Evolutionary conservation across 2,797 vertebrate species (phyloP).

Genomic region (Spinus olivaceus): DNA sequence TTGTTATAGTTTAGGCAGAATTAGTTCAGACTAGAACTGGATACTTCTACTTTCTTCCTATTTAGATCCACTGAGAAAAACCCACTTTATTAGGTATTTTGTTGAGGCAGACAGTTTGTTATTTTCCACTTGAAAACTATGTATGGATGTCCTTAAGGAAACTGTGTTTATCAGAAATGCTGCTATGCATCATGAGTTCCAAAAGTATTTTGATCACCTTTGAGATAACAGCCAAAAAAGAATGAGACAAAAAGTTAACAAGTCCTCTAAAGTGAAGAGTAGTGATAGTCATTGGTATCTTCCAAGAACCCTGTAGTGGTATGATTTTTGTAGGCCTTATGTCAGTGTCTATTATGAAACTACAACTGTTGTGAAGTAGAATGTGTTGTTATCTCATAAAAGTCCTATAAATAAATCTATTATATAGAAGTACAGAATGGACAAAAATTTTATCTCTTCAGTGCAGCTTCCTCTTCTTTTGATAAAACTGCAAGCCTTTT

Average conservation of each 20-base stretch:
- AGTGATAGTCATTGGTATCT: neutral
- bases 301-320: neutral
- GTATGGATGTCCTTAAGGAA: neutral
- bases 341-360: neutral
- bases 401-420: slow-evolving; percentile 1
- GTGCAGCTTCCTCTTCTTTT: neutral
- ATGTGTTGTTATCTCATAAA: neutral
- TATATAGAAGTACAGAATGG: neutral
- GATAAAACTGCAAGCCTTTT: neutral
- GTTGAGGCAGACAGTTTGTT: neutral
- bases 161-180: neutral
- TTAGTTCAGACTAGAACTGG: neutral
- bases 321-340: neutral
- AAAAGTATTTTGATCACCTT: neutral
- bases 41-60: neutral
- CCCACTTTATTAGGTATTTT: neutral
- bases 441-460: neutral
- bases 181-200: neutral
- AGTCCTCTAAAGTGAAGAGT: neutral
- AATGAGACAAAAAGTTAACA: neutral
- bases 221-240: neutral
- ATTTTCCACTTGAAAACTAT: neutral
- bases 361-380: neutral
- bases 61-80: neutral
- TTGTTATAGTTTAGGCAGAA: neutral